These are phyloP conservation scores for Empis stercorea DNA, from an alignment of 2,888 invertebrate genomes.

Conservation along the genomic window DNA sequence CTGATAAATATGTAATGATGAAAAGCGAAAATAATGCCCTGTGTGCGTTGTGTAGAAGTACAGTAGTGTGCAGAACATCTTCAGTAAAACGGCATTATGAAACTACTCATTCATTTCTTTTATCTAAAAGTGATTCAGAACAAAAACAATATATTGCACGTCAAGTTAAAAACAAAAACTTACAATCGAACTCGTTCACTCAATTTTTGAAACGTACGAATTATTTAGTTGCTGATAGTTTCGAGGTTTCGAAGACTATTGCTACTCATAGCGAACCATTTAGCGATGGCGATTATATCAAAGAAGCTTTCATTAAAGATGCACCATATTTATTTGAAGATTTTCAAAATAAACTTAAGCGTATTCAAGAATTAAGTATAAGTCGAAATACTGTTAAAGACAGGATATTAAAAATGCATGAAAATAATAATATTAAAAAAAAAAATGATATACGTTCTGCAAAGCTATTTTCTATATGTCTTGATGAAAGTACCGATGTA, in stretches of 20 bases:
- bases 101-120: not conserved
- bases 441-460: not conserved
- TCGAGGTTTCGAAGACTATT: slow-evolving; percentile 2
- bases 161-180: not conserved
- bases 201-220: not conserved
- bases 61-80: not conserved
- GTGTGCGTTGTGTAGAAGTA: not conserved
- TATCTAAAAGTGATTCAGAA: not conserved
- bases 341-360: not conserved
- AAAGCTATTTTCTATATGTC: not conserved
- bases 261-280: slow-evolving; percentile 17
- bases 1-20: not conserved
- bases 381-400: slow-evolving; percentile 1
- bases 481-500: not conserved
- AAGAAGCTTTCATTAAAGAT: slow-evolving; percentile 11
- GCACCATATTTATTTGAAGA: not conserved
- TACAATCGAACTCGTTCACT: not conserved
- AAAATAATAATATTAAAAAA: not conserved
- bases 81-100: slow-evolving; percentile 1
- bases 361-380: not conserved
- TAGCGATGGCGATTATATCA: slow-evolving; percentile 13
- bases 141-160: not conserved
- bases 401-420: not conserved
- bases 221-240: not conserved
- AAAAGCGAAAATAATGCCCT: not conserved